Evolutionary conservation across 2,797 vertebrate species (phyloP), one percentile per base, ranked within the genome.

Genomic region (Anguilla pacifica): DNA sequence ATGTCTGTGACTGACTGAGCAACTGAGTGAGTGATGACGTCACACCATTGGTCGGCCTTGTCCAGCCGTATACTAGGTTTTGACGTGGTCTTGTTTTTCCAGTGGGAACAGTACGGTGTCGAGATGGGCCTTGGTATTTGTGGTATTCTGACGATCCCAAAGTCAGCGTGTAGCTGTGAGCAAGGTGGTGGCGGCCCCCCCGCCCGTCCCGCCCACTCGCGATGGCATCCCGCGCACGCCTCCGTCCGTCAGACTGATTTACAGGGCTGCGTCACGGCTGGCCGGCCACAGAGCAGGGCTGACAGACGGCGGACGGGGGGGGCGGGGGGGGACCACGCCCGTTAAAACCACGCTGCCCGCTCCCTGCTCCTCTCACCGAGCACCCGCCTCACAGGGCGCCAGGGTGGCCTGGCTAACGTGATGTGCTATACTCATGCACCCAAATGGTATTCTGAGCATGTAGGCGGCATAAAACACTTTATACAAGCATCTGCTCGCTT

Each of bases 181-280:
- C n/a, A n/a, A n/a, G n/a, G n/a, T n/a, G n/a, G n/a, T n/a, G n/a
- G n/a, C n/a, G 49, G 7, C 7, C 7, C 7, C 25, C 25, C 64
- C 10, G 64, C 64, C 10, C 25, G 0, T 6, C 59, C 22, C 59
- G 4, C 19, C 59, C 19, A 17, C 19, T 70, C 22, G 7, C 10
- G 10, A 72, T 22, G 22, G 7, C 17, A 61, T 61, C 39, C 55
- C 2, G 57, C 31, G 31, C 84, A 39, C 31, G 1, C 57, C 31
- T 59, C 11, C 28, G 55, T 25, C 53, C n/a, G 83, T 35, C 83
- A 84, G 5, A 31, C 3, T 6, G 28, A 53, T 39, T 39, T 51
- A 6, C 55, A 35, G 84, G 84, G 57, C 57, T 43, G 31, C 11
- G 57, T 43, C 84, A 85, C 31, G 84, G 84, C 39, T 64, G 84